Evolutionary conservation across 2,888 invertebrate genomes (phyloP).

Genomic region (Drosophila paramelanica): DNA sequence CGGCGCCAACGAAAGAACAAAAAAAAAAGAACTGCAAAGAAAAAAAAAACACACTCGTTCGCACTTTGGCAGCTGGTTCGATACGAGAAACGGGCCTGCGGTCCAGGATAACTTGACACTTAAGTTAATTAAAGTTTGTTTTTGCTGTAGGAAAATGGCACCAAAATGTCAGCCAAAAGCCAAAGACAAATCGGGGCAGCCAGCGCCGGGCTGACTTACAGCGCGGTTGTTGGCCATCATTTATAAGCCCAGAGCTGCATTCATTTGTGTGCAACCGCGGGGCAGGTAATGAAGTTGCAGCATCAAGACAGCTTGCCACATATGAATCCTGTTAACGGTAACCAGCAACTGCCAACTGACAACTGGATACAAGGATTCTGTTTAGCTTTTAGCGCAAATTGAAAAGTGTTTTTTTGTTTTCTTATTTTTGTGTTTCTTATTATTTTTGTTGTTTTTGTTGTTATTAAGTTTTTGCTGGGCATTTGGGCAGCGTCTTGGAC

Average conservation of each 20-base stretch:
- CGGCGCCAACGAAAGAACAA: constrained; percentile 1
- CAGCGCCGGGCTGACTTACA: constrained; percentile 19
- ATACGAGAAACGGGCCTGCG: constrained; percentile 18
- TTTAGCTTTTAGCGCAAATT: constrained; percentile 67
- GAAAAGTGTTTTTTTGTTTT: constrained; percentile 48
- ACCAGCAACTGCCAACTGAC: constrained; percentile 8
- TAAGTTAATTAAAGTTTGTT: constrained; percentile 74
- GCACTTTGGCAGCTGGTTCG: constrained; percentile 52
- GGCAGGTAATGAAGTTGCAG: constrained; percentile 56
- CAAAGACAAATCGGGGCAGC: constrained; percentile 58
- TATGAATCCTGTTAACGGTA: constrained; percentile 39
- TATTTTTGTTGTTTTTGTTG: constrained; percentile 2
- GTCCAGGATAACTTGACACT: constrained; percentile 41
- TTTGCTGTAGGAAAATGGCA: constrained; percentile 30
- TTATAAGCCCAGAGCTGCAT: constrained; percentile 50
- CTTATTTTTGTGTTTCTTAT: neutral
- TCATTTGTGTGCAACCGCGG: constrained; percentile 66
- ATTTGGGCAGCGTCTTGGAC: constrained; percentile 50
- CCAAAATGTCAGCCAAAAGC: constrained; percentile 42
- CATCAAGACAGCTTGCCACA: constrained; percentile 46
- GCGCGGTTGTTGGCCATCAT: constrained; percentile 45
- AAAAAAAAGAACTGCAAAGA: neutral
- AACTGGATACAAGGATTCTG: constrained; percentile 24
- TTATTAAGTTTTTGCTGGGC: constrained; percentile 42
- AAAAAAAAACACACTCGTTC: constrained; percentile 6